Percentiles rank a stretch among this genome's conserved stretches.
Conservation (phyloP, 2,797 vertebrate genomes). For the Podargus strigoides region DNA sequence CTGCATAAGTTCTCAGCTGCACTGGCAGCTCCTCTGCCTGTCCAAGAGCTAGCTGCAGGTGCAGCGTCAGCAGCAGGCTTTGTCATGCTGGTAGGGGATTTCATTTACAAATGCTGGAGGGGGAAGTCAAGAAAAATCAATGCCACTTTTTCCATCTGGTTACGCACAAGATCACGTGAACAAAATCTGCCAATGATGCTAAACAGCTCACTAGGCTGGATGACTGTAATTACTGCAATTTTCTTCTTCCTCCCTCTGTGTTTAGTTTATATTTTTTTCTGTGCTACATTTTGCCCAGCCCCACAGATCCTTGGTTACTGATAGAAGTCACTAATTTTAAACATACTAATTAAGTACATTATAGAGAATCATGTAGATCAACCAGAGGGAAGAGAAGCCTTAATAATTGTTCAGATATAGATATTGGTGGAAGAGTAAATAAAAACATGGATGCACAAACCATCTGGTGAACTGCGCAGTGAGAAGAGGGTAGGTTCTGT, state of each 20-base stretch:
- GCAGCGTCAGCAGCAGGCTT: background rate
- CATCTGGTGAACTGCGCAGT: background rate
- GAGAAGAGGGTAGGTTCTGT: background rate
- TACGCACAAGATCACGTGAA: background rate
- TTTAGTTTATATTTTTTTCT: background rate
- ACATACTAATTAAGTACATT: background rate
- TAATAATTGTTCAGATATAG: background rate
- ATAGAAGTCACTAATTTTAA: background rate
- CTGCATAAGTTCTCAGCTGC: background rate
- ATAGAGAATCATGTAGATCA: background rate
- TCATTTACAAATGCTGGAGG: constrained; percentile 1
- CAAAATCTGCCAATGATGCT: background rate
- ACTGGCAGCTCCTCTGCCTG: background rate
- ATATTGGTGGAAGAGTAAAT: background rate
- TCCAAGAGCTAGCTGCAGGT: background rate
- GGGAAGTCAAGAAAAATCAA: background rate
- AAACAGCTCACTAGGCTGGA: background rate
- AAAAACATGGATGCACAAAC: background rate
- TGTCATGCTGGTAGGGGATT: background rate
- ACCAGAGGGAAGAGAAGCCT: background rate
- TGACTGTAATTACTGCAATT: background rate
- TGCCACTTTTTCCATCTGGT: background rate
- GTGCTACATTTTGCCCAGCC: background rate
- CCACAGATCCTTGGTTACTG: background rate
- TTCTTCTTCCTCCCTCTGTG: background rate